Percentiles rank a stretch among this genome's conserved stretches.
phyloP scores from a whole-genome alignment of 2,113 vertebrate species.

The Nanorana parkeri region DNA sequence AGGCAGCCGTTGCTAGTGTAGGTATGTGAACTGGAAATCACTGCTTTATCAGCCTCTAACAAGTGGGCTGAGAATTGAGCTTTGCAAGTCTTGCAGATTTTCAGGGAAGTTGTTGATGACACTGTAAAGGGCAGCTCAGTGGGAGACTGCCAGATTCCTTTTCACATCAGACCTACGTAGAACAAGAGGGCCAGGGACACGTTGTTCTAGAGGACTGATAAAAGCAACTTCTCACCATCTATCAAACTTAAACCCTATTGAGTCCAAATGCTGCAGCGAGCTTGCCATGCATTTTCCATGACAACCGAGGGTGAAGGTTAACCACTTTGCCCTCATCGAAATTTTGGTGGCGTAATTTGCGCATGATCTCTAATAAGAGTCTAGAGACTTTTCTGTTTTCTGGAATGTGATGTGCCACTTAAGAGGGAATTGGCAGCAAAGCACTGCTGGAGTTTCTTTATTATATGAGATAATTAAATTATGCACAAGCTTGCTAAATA shows the following conservation, averaged over 20 bases:
- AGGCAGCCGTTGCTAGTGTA: neutral
- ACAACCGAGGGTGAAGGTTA: slow-evolving; percentile 65
- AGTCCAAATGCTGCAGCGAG: slow-evolving; percentile 68
- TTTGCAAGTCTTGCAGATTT: slow-evolving; percentile 61
- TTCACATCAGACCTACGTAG: slow-evolving; percentile 64
- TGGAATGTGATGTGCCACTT: slow-evolving; percentile 14
- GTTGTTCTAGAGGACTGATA: slow-evolving; percentile 65
- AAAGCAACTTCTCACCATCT: slow-evolving; percentile 74
- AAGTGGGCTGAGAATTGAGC: slow-evolving; percentile 60
- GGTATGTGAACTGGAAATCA: slow-evolving; percentile 60
- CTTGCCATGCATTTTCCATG: slow-evolving; percentile 72
- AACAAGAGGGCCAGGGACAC: slow-evolving; percentile 66
- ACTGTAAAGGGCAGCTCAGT: slow-evolving; percentile 69
- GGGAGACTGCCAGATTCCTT: slow-evolving; percentile 68
- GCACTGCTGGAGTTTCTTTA: neutral
- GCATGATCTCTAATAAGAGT: slow-evolving; percentile 41
- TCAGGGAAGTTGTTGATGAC: slow-evolving; percentile 61
- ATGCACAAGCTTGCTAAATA: slow-evolving; percentile 6
- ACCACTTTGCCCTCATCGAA: slow-evolving; percentile 38
- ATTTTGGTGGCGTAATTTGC: slow-evolving; percentile 19
- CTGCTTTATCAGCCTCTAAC: slow-evolving; percentile 57
- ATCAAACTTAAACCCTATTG: slow-evolving; percentile 75
- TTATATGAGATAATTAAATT: slow-evolving; percentile 18
- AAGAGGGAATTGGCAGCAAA: slow-evolving; percentile 8
- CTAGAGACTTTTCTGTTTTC: slow-evolving; percentile 9